phyloP scores from a whole-genome alignment of 2,888 invertebrate genomes.

The Halictus ligatus region DNA sequence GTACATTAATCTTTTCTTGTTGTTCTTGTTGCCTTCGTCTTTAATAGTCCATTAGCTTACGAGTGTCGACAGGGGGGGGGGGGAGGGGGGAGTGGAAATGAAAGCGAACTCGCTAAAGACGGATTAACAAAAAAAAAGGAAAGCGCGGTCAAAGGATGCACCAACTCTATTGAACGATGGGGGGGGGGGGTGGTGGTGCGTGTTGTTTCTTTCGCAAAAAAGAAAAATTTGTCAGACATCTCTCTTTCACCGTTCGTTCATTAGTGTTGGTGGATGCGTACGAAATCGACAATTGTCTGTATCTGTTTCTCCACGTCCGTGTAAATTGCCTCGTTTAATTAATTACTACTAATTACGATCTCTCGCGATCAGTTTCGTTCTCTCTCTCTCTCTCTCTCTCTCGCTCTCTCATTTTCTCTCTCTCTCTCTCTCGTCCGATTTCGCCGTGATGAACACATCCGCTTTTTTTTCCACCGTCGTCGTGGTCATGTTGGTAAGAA shows the following conservation, averaged over 20 bases:
- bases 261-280: slow-evolving; percentile 40
- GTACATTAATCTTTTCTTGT: slow-evolving; percentile 70
- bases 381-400: background rate
- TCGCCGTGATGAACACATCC: slow-evolving; percentile 60
- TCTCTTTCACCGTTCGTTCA: background rate
- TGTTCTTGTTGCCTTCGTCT: slow-evolving; percentile 37
- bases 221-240: slow-evolving; percentile 29
- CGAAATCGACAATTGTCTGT: slow-evolving; percentile 49
- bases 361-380: slow-evolving; percentile 12
- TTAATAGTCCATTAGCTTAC: slow-evolving; percentile 53
- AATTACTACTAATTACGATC: slow-evolving; percentile 33
- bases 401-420: background rate
- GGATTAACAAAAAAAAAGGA: slow-evolving; percentile 35
- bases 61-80: slow-evolving; percentile 50
- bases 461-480: slow-evolving; percentile 50
- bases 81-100: slow-evolving; percentile 9
- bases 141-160: slow-evolving; percentile 45
- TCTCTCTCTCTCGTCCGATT: slow-evolving; percentile 39
- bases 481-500: slow-evolving; percentile 58
- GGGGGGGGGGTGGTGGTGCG: background rate
- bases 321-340: slow-evolving; percentile 50
- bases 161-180: too few relatives aligned
- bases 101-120: slow-evolving; percentile 65
- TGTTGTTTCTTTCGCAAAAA: slow-evolving; percentile 26
- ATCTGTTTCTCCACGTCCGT: slow-evolving; percentile 33